These are phyloP conservation scores for Brassicogethes aeneus DNA, from an alignment of 2,888 invertebrate genomes.

Conservation along the genomic window DNA sequence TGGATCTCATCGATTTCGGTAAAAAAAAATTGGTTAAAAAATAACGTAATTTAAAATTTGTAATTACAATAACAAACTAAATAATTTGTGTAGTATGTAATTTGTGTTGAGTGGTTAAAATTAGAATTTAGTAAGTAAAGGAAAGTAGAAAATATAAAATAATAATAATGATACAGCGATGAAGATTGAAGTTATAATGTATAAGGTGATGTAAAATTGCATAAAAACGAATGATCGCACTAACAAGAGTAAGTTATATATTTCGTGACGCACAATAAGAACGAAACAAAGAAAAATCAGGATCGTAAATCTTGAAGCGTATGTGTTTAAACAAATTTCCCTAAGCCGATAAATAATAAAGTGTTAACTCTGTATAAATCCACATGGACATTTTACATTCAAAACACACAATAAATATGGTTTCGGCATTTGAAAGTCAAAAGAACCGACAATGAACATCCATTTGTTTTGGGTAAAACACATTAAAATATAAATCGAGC, in stretches of 20 bases:
- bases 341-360: slow-evolving; percentile 33
- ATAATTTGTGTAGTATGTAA: too few relatives aligned
- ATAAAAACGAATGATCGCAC: slow-evolving; percentile 6
- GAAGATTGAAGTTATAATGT: not conserved
- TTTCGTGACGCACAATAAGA: slow-evolving; percentile 17
- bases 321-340: slow-evolving; percentile 29
- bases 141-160: too few relatives aligned
- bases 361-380: slow-evolving; percentile 35
- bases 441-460: slow-evolving; percentile 38
- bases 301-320: slow-evolving; percentile 27
- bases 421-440: slow-evolving; percentile 37
- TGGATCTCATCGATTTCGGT: too few relatives aligned
- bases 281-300: slow-evolving; percentile 24
- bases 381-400: slow-evolving; percentile 36
- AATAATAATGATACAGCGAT: too few relatives aligned
- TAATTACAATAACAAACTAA: too few relatives aligned
- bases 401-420: slow-evolving; percentile 39
- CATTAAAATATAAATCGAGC: slow-evolving; percentile 42
- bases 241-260: slow-evolving; percentile 18
- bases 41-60: too few relatives aligned
- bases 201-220: not conserved
- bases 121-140: too few relatives aligned
- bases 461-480: slow-evolving; percentile 43
- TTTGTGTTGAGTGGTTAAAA: too few relatives aligned
- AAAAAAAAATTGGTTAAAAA: too few relatives aligned